Conservation (phyloP, 1,140 invertebrate genomes). For the Leptonema lineaticorne region DNA sequence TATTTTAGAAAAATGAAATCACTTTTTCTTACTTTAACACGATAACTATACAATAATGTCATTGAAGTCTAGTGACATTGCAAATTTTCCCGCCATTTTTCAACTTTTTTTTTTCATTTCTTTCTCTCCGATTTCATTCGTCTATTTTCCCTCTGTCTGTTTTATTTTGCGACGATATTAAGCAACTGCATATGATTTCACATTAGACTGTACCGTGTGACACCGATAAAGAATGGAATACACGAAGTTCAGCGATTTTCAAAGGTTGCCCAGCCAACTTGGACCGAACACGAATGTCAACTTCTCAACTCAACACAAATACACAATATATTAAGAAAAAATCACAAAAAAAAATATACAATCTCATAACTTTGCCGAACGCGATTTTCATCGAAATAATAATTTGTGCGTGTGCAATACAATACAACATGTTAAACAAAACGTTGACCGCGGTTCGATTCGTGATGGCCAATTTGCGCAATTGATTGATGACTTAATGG, state of each 20-base stretch:
- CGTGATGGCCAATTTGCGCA: neutral
- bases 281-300: constrained; percentile 1
- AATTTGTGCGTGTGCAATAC: too few relatives aligned
- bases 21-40: too few relatives aligned
- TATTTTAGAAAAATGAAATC: too few relatives aligned
- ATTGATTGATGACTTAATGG: neutral
- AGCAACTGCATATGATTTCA: constrained; percentile 17
- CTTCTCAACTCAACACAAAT: neutral
- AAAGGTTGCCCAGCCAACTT: constrained; percentile 1
- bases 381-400: neutral
- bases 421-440: neutral
- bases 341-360: neutral
- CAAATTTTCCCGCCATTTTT: constrained; percentile 19
- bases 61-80: too few relatives aligned
- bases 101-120: neutral
- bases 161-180: neutral
- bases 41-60: too few relatives aligned
- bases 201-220: constrained; percentile 22
- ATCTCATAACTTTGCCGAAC: neutral
- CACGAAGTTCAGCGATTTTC: constrained; percentile 20
- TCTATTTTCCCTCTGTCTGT: neutral
- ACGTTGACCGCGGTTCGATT: neutral
- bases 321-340: neutral
- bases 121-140: neutral
- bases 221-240: constrained; percentile 22